These are phyloP conservation scores for Stratiomys singularior DNA, from an alignment of 2,888 invertebrate genomes.

Conservation along the genomic window DNA sequence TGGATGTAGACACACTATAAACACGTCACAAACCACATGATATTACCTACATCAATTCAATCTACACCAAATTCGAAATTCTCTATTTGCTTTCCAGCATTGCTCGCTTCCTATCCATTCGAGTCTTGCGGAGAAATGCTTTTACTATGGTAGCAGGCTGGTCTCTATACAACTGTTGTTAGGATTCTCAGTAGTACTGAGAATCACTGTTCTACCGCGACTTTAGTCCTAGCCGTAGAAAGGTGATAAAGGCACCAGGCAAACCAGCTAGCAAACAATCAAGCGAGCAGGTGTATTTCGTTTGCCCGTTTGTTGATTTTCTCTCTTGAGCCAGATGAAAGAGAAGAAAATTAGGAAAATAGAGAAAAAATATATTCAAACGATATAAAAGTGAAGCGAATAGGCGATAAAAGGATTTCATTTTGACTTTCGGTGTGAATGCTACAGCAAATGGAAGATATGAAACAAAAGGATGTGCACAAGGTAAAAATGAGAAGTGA, in stretches of 20 bases:
- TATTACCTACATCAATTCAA: slow-evolving; percentile 16
- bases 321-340: not conserved
- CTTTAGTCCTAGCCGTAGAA: too few relatives aligned
- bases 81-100: not conserved
- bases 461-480: not conserved
- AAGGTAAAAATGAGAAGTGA: not conserved
- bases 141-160: not conserved
- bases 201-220: not conserved
- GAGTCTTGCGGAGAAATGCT: not conserved
- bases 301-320: slow-evolving; percentile 33
- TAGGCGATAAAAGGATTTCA: not conserved
- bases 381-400: not conserved
- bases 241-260: not conserved
- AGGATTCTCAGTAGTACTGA: not conserved
- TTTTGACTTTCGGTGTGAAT: not conserved
- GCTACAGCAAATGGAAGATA: not conserved
- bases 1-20: slow-evolving; percentile 41
- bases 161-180: not conserved
- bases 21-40: slow-evolving; percentile 27
- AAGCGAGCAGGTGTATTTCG: slow-evolving; percentile 32
- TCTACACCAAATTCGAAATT: not conserved
- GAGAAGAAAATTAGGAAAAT: not conserved
- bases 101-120: slow-evolving; percentile 1
- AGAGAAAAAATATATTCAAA: not conserved
- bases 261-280: not conserved